phyloP scores from a whole-genome alignment of 1,140 invertebrate species.

The Heterodera carotae region DNA sequence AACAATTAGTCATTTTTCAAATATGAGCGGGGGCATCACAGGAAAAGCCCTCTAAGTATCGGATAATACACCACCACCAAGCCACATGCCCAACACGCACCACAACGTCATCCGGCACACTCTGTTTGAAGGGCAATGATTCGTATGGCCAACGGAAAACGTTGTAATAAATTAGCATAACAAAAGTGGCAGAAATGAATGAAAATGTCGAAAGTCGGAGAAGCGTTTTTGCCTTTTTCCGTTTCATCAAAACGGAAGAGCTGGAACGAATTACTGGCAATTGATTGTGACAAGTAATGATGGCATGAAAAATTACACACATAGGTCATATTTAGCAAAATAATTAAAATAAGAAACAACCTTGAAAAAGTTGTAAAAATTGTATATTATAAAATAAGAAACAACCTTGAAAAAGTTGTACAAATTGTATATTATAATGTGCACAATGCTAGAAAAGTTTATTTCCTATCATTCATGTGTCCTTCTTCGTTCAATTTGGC shows the following conservation, averaged over 20 bases:
- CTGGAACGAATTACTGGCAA: background rate
- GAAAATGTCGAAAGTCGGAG: background rate
- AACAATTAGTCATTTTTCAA: too few relatives aligned
- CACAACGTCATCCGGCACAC: background rate
- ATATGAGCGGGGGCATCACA: too few relatives aligned
- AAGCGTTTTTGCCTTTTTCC: background rate
- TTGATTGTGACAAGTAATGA: background rate
- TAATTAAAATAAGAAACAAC: background rate
- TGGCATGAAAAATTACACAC: background rate
- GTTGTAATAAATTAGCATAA: background rate
- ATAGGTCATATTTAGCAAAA: background rate
- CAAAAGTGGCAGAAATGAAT: background rate
- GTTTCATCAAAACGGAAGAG: background rate
- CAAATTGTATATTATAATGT: background rate
- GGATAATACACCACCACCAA: too few relatives aligned
- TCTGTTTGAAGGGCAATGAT: background rate
- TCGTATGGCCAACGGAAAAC: background rate
- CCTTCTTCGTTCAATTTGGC: slow-evolving; percentile 26
- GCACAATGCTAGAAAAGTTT: slow-evolving; percentile 1
- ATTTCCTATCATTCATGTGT: background rate
- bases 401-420: slow-evolving; percentile 4
- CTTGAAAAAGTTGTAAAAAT: slow-evolving; percentile 15
- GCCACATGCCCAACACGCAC: too few relatives aligned
- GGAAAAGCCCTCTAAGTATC: too few relatives aligned
- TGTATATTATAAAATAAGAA: background rate